A percentile compares a stretch with the other conserved stretches of the same genome.
Evolutionary conservation across 2,888 invertebrate genomes (phyloP).

Genomic region (Matsumyia berberina): DNA sequence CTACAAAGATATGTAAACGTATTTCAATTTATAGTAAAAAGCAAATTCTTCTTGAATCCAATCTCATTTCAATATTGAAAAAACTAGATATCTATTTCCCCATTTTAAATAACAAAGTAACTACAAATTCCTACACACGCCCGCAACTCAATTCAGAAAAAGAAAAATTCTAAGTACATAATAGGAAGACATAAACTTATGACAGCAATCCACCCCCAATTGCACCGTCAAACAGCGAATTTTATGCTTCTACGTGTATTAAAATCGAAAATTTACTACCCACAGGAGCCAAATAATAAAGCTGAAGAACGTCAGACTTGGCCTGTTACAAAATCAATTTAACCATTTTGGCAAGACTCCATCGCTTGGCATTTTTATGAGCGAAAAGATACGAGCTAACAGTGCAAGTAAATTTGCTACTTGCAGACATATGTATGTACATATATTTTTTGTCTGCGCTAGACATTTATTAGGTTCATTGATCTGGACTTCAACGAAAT

Average conservation of each 20-base stretch:
- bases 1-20: too few relatives aligned
- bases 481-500: constrained; percentile 32
- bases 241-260: constrained; percentile 68
- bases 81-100: background rate
- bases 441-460: constrained; percentile 19
- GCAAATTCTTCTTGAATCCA: too few relatives aligned
- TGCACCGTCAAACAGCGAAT: constrained; percentile 56
- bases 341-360: constrained; percentile 65
- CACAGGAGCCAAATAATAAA: constrained; percentile 60
- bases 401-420: constrained; percentile 30
- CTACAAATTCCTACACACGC: background rate
- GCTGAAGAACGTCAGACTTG: constrained; percentile 45
- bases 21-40: too few relatives aligned
- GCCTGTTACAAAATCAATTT: constrained; percentile 53
- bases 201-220: constrained; percentile 49
- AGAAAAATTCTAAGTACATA: constrained; percentile 21
- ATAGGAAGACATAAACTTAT: constrained; percentile 47
- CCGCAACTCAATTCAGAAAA: constrained; percentile 9
- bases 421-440: constrained; percentile 24
- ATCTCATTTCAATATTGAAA: too few relatives aligned
- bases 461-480: constrained; percentile 52
- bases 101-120: constrained; percentile 5
- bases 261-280: constrained; percentile 68
- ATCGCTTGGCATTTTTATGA: constrained; percentile 50
- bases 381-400: constrained; percentile 42